Evolutionary conservation across 2,113 vertebrate genomes (phyloP), one percentile per base, ranked within the genome.

Genomic region (Istiophorus platypterus): DNA sequence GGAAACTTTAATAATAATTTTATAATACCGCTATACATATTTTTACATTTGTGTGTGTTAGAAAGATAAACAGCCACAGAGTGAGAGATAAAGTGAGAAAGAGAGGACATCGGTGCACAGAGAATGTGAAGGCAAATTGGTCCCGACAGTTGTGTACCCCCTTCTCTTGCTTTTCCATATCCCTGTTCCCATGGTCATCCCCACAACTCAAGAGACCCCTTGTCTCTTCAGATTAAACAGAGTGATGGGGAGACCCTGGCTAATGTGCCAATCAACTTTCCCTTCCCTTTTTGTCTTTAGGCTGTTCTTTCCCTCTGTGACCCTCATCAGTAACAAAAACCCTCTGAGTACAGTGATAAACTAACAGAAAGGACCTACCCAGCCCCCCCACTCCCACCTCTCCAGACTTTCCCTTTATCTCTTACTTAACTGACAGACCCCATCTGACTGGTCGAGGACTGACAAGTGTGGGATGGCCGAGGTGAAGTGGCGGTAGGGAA

Each of bases 381-480:
- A 7, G n/a, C 39, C 18, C 24, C 61, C 54, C 27, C 84, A 88
- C 88, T 91, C 29, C 58, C 68, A 6, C 68, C 41, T 67, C 49
- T 85, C 89, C 90, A 92, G 93, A 90, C 88, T 92, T 92, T 85
- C 87, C 92, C 82, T 84, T 88, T 91, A 89, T 93, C 94, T 95
- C 91, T 93, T 91, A 94, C 71, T 95, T 96, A 96, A 95, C 94
- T 96, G 96, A 96, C 94, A 95, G 88, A 89, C 91, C 90, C 93
- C 93, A 91, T 96, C 88, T 94, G 87, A 84, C 73, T 85, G 70
- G 88, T 86, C 92, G 92, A 93, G 85, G 88, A 77, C 88, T 94
- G 96, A 93, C 88, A 94, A 93, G 92, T 91, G 94, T 89, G 91
- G 92, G 93, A 92, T 47, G 89, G 89, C 85, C 37, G 85, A 91